Evolutionary conservation across 2,113 vertebrate genomes (phyloP).

Genomic region (Naja naja): DNA sequence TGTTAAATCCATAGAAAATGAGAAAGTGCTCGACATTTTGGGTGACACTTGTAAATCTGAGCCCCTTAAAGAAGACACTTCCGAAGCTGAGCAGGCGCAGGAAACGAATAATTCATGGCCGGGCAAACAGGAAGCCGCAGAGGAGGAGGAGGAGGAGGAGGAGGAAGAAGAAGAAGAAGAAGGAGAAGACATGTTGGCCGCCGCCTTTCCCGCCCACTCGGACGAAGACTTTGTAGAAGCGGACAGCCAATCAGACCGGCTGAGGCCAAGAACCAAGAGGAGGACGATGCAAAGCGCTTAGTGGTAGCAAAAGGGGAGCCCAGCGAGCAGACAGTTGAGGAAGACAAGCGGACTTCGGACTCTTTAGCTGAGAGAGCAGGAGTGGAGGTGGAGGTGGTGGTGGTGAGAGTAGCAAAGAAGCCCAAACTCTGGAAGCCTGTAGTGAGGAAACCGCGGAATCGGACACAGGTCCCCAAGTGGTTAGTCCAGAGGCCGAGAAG

Average conservation of each 20-base stretch:
- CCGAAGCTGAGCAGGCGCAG: slow-evolving; percentile 83
- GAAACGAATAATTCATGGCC: slow-evolving; percentile 80
- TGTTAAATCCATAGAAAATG: slow-evolving; percentile 99
- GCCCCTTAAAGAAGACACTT: slow-evolving; percentile 89
- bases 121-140: slow-evolving; percentile 80
- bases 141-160: slow-evolving; percentile 81
- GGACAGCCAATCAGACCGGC: slow-evolving; percentile 75
- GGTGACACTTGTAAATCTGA: slow-evolving; percentile 98
- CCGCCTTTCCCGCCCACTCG: slow-evolving; percentile 59
- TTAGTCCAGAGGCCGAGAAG: slow-evolving; percentile 85
- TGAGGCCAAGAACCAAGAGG: slow-evolving; percentile 73
- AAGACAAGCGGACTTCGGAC: slow-evolving; percentile 80
- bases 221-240: slow-evolving; percentile 77
- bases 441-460: slow-evolving; percentile 75
- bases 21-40: slow-evolving; percentile 97
- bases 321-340: slow-evolving; percentile 74
- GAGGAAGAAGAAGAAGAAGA: slow-evolving; percentile 37
- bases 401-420: slow-evolving; percentile 82
- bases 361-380: slow-evolving; percentile 74
- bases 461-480: slow-evolving; percentile 76
- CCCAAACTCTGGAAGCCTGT: slow-evolving; percentile 74
- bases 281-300: slow-evolving; percentile 78
- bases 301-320: slow-evolving; percentile 80
- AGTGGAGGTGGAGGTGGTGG: slow-evolving; percentile 40
- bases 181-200: slow-evolving; percentile 73